Evolutionary conservation across 2,888 invertebrate species (phyloP).

Genomic region (Tetrapedia diversipes): DNA sequence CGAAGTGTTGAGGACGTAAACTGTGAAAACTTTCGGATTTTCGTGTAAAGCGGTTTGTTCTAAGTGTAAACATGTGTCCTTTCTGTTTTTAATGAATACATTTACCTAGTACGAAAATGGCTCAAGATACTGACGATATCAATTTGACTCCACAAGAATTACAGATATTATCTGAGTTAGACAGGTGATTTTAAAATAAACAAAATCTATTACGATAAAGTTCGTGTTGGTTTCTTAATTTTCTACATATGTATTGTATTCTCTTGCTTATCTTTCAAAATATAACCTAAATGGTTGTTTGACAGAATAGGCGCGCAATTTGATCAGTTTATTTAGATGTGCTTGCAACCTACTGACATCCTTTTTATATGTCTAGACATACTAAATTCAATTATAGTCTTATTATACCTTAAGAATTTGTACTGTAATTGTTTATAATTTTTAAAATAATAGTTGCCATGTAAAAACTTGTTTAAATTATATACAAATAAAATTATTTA

Average conservation of each 20-base stretch:
- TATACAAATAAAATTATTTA: not conserved
- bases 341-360: constrained; percentile 78
- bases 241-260: constrained; percentile 2
- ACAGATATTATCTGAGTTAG: constrained; percentile 93
- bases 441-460: not conserved
- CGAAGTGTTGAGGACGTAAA: constrained; percentile 52
- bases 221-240: constrained; percentile 3
- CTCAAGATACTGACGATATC: constrained; percentile 87
- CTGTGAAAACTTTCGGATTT: constrained; percentile 43
- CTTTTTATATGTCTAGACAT: constrained; percentile 66
- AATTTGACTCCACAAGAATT: constrained; percentile 92
- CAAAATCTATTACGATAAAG: constrained; percentile 3
- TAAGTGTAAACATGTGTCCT: constrained; percentile 65
- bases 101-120: constrained; percentile 77
- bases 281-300: constrained; percentile 69
- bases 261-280: constrained; percentile 8
- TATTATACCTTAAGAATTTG: not conserved
- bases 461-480: not conserved
- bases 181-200: constrained; percentile 86
- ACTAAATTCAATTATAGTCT: constrained; percentile 55
- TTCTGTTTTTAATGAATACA: constrained; percentile 62
- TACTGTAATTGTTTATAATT: not conserved
- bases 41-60: constrained; percentile 45
- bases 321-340: constrained; percentile 56
- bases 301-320: constrained; percentile 72